Evolutionary conservation across 1,140 invertebrate genomes (phyloP).

Genomic region (Macrosteles quadrilineatus): DNA sequence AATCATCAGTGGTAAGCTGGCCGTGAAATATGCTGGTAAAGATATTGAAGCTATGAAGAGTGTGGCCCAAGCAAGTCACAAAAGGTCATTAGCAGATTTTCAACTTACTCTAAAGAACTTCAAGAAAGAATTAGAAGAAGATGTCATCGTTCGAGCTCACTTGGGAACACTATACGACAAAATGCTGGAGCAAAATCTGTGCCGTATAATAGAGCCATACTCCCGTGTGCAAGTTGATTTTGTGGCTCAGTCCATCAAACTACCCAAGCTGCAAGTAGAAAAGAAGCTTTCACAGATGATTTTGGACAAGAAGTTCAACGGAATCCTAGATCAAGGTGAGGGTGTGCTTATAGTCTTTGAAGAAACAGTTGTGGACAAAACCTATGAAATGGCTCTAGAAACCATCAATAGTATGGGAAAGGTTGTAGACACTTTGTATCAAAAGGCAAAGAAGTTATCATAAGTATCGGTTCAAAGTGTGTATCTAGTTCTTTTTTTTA

Average conservation of each 20-base stretch:
- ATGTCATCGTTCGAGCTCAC: slow-evolving; percentile 95
- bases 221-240: slow-evolving; percentile 88
- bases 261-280: slow-evolving; percentile 90
- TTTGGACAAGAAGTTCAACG: slow-evolving; percentile 95
- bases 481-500: not conserved
- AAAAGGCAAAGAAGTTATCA: slow-evolving; percentile 97
- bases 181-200: slow-evolving; percentile 99
- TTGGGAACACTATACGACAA: slow-evolving; percentile 96
- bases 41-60: slow-evolving; percentile 98
- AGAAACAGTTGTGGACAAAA: slow-evolving; percentile 91
- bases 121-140: slow-evolving; percentile 89
- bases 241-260: slow-evolving; percentile 79
- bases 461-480: slow-evolving; percentile 53
- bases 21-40: slow-evolving; percentile 92
- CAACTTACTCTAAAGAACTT: slow-evolving; percentile 84
- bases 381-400: slow-evolving; percentile 95
- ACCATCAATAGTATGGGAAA: slow-evolving; percentile 99
- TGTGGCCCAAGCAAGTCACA: slow-evolving; percentile 94
- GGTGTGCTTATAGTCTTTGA: slow-evolving; percentile 98
- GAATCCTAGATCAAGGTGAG: slow-evolving; percentile 97
- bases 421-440: slow-evolving; percentile 97
- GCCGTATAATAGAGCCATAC: slow-evolving; percentile 98
- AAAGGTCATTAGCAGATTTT: slow-evolving; percentile 95
- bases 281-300: slow-evolving; percentile 99
- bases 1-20: slow-evolving; percentile 95